These are phyloP conservation scores for Helicoverpa assulta DNA, from an alignment of 2,888 invertebrate species.

Conservation along the genomic window DNA sequence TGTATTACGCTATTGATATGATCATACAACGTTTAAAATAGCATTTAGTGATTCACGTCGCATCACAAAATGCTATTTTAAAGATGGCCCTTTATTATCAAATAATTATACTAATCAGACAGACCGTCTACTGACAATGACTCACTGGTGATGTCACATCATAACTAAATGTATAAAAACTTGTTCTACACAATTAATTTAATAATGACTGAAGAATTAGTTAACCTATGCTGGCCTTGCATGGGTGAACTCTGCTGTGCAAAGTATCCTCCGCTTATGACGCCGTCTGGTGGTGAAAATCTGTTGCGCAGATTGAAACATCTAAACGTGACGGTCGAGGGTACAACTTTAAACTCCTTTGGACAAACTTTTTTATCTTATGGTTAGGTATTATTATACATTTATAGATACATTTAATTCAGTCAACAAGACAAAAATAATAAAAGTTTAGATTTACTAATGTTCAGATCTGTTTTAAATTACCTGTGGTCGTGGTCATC, in stretches of 20 bases:
- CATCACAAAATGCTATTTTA: slow-evolving; percentile 1
- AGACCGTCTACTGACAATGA: slow-evolving; percentile 57
- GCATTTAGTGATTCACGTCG: background rate
- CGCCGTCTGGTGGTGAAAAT: no score
- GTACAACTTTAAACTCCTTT: no score
- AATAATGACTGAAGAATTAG: slow-evolving; percentile 16
- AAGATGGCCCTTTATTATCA: slow-evolving; percentile 29
- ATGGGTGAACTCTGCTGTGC: slow-evolving; percentile 12
- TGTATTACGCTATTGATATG: slow-evolving; percentile 38
- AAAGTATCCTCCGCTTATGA: no score
- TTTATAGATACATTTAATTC: no score
- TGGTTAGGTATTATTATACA: no score
- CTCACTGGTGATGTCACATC: slow-evolving; percentile 60
- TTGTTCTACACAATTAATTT: slow-evolving; percentile 32
- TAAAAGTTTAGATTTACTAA: no score
- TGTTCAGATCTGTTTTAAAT: no score
- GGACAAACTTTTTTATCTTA: no score
- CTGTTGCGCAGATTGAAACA: no score
- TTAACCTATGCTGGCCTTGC: slow-evolving; percentile 11
- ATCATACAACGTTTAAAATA: background rate
- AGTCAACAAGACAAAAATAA: no score
- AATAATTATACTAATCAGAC: slow-evolving; percentile 57
- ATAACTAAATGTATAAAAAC: slow-evolving; percentile 17
- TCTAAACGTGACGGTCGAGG: no score
- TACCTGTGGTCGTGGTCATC: no score